These are phyloP conservation scores for Verasper variegatus DNA, from an alignment of 2,113 vertebrate genomes.

Conservation along the genomic window DNA sequence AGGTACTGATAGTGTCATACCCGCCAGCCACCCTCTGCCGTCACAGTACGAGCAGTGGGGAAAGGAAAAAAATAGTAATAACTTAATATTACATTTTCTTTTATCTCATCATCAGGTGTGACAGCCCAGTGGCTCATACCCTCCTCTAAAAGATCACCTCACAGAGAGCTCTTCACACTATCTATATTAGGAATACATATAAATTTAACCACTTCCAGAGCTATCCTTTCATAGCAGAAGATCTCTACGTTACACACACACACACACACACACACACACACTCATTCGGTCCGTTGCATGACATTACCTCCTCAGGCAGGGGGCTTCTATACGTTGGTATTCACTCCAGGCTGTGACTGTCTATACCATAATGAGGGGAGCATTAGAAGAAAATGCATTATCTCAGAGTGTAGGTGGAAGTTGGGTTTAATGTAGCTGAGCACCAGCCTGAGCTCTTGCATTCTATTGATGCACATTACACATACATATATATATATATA, in stretches of 20 bases:
- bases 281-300: slow-evolving; percentile 14
- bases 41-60: slow-evolving; percentile 20
- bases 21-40: slow-evolving; percentile 17
- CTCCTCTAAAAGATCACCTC: background rate
- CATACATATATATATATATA: background rate
- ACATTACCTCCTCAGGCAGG: slow-evolving; percentile 19
- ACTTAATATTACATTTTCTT: slow-evolving; percentile 35
- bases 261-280: background rate
- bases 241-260: slow-evolving; percentile 16
- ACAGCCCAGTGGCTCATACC: slow-evolving; percentile 14
- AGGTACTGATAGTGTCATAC: slow-evolving; percentile 40
- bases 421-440: slow-evolving; percentile 34
- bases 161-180: slow-evolving; percentile 15
- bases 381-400: slow-evolving; percentile 23
- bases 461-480: slow-evolving; percentile 11
- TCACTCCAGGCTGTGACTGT: slow-evolving; percentile 32
- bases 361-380: slow-evolving; percentile 30
- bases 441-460: slow-evolving; percentile 8
- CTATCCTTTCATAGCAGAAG: background rate
- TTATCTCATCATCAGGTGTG: slow-evolving; percentile 40
- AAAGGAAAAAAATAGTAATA: slow-evolving; percentile 7
- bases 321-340: slow-evolving; percentile 31
- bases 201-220: background rate
- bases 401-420: background rate
- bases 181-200: background rate